Evolutionary conservation across 2,888 invertebrate genomes (phyloP).

Genomic region (Mayetiola destructor): DNA sequence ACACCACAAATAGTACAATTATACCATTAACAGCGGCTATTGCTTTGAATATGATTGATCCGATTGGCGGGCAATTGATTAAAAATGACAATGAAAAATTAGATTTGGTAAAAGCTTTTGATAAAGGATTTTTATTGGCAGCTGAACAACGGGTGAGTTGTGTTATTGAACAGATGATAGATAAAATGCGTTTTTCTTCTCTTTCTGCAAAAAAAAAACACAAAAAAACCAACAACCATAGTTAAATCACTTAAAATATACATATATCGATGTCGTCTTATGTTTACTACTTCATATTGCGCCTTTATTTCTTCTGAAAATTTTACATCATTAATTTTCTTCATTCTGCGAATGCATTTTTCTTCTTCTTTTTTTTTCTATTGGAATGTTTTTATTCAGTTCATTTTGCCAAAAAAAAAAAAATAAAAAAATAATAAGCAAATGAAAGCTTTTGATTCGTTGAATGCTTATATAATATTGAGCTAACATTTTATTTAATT

Average conservation of each 20-base stretch:
- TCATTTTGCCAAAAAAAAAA: not conserved
- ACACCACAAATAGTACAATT: constrained; percentile 60
- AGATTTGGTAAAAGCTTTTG: constrained; percentile 73
- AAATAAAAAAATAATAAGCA: too few species aligned
- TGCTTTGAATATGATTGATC: constrained; percentile 55
- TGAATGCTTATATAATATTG: constrained; percentile 1
- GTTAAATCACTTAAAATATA: not conserved
- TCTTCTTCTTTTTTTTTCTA: not conserved
- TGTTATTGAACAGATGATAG: constrained; percentile 20
- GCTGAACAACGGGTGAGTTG: constrained; percentile 86
- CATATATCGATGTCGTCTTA: not conserved
- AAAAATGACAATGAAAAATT: constrained; percentile 37
- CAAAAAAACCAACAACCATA: not conserved
- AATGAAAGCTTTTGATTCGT: too few species aligned
- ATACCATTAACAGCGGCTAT: constrained; percentile 63
- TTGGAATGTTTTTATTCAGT: not conserved
- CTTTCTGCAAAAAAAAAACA: not conserved
- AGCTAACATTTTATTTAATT: not conserved
- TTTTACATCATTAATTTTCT: not conserved
- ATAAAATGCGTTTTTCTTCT: too few species aligned
- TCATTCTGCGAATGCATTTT: not conserved
- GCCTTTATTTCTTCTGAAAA: not conserved
- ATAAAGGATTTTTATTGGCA: constrained; percentile 75
- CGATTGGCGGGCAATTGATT: constrained; percentile 54
- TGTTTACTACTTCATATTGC: not conserved